These are phyloP conservation scores for Anarhynchus alexandrinus DNA, from an alignment of 2,113 vertebrate species.

Conservation along the genomic window DNA sequence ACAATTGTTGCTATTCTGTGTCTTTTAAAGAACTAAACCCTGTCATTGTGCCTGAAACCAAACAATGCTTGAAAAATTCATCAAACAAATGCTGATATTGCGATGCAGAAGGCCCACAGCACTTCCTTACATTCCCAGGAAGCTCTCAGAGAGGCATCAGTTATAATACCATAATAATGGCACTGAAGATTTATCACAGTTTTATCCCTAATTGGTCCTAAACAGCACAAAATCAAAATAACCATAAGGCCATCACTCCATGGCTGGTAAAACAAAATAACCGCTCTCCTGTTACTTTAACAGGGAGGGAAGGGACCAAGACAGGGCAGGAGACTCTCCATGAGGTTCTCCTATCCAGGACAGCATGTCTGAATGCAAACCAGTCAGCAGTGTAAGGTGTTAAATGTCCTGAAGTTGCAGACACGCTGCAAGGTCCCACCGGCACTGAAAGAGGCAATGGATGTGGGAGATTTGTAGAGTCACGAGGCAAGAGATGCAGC, in stretches of 20 bases:
- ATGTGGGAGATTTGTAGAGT: neutral
- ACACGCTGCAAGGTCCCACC: neutral
- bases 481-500: neutral
- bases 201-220: neutral
- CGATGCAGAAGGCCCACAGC: neutral
- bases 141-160: neutral
- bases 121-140: constrained; percentile 22
- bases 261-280: neutral
- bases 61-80: constrained; percentile 41
- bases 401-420: neutral
- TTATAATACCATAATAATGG: neutral
- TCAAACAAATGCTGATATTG: constrained; percentile 24
- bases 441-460: neutral
- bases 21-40: neutral
- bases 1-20: neutral
- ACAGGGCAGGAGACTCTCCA: neutral
- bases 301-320: neutral
- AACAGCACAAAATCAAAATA: neutral
- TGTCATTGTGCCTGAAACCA: constrained; percentile 20
- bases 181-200: neutral
- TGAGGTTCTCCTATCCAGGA: neutral
- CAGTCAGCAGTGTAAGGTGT: neutral
- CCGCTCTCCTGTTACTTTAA: neutral
- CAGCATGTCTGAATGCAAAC: neutral
- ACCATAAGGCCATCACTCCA: neutral